Evolutionary conservation across 2,113 vertebrate species (phyloP), one percentile per base, ranked within the genome.

Genomic region (Rhea pennata): DNA sequence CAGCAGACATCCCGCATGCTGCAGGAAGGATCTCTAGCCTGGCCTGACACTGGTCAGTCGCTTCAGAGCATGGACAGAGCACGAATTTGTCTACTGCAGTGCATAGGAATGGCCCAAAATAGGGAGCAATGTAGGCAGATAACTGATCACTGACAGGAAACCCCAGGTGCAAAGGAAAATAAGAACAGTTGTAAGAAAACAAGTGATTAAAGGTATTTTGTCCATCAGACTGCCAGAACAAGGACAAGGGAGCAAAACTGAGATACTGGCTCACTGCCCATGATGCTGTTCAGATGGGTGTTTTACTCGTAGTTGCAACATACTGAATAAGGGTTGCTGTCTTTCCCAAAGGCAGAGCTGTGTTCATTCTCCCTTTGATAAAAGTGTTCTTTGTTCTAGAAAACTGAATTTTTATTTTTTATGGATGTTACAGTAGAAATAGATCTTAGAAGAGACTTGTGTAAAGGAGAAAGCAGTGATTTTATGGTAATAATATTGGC

Each of bases 21-120:
- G 0, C 1, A 8, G 22, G 11, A 15, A 78, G 13, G 4, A 6
- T 54, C 13, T 78, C 17, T 51, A 71, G 9, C 3, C 0, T 48
- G 33, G 14, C 31, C 24, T 76, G 5, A 9, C 8, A 5, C n/a
- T 33, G 0, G 53, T 36, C 36, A 53, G 0, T 5, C 76, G 14
- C 2, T 10, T 69, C 36, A 51, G 14, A 6, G 2, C 4, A 0
- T 8, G 36, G 22, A 29, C 24, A 70, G 79, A 42, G 14, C 2
- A 16, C 33, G 21, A 15, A 36, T 6, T 12, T 36, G 16, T 14
- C 53, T 29, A 6, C 4, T 0, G 2, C 1, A 3, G 8, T 8
- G 40, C 19, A n/a, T 1, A 40, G 21, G 15, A 20, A 10, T 46
- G 20, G 9, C 24, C 26, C 10, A 69, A 17, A 29, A 27, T 1